A percentile compares a stretch with the other conserved stretches of the same genome.
These are phyloP conservation scores for Pseudanteris insignis DNA, from an alignment of 2,888 invertebrate species.

Conservation along the genomic window DNA sequence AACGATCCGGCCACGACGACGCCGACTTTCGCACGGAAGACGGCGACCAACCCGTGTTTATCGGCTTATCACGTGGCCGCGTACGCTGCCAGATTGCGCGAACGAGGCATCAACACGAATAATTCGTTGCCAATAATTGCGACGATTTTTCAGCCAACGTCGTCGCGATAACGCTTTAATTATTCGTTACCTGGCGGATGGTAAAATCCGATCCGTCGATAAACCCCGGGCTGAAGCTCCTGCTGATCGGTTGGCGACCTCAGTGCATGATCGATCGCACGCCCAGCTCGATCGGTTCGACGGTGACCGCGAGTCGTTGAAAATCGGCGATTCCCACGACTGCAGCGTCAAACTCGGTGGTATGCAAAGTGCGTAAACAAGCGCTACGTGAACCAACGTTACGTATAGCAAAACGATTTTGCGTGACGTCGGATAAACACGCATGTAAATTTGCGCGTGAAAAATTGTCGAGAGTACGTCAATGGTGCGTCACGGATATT, in stretches of 20 bases:
- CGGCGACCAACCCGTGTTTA: conserved; percentile 24
- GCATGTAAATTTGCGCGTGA: too few relatives aligned
- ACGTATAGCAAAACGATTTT: too few relatives aligned
- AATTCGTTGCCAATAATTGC: conserved; percentile 42
- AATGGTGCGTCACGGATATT: conserved; percentile 1
- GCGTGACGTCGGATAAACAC: too few relatives aligned
- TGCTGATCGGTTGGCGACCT: too few relatives aligned
- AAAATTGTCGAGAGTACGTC: not conserved
- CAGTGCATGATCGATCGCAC: conserved; percentile 20
- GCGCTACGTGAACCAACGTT: too few relatives aligned
- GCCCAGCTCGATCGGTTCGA: conserved; percentile 27
- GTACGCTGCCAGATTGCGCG: conserved; percentile 28
- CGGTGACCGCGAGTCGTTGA: conserved; percentile 27
- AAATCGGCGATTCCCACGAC: conserved; percentile 34
- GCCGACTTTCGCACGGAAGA: conserved; percentile 17
- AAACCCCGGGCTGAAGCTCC: too few relatives aligned
- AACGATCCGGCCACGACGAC: conserved; percentile 29
- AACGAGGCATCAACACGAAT: conserved; percentile 33
- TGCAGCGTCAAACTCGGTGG: too few relatives aligned
- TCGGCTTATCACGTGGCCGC: conserved; percentile 36
- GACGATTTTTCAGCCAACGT: conserved; percentile 26
- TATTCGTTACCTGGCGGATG: conserved; percentile 28
- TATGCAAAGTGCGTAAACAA: conserved; percentile 15
- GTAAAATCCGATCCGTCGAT: conserved; percentile 30
- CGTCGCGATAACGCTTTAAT: conserved; percentile 29